phyloP scores from a whole-genome alignment of 2,113 vertebrate species.

The Hyperopisus bebe region DNA sequence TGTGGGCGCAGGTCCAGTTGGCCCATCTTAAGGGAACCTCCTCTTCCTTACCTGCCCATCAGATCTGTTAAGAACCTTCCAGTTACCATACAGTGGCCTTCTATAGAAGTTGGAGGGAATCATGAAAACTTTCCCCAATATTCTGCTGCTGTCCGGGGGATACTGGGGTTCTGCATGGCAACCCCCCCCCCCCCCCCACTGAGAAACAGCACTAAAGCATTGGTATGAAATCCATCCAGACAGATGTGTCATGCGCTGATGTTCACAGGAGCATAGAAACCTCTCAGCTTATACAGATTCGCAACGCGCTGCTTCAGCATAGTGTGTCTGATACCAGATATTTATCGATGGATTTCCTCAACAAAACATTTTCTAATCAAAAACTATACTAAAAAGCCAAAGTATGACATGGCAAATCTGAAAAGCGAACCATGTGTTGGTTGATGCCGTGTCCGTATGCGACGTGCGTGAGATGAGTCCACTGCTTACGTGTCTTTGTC shows the following conservation, averaged over 20 bases:
- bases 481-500: not conserved
- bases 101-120: not conserved
- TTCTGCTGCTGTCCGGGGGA: not conserved
- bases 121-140: not conserved
- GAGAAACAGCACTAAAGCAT: not conserved
- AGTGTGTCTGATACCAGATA: not conserved
- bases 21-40: not conserved
- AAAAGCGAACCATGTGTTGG: not conserved
- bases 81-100: not conserved
- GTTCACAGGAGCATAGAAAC: not conserved
- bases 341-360: not conserved
- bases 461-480: not conserved
- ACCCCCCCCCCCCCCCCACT: not conserved
- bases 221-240: not conserved
- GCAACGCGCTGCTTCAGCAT: not conserved
- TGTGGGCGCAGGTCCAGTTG: not conserved
- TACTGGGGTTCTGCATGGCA: not conserved
- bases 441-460: fast-evolving
- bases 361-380: not conserved
- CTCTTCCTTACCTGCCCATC: not conserved
- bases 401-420: not conserved
- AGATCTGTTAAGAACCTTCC: not conserved
- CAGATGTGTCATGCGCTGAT: not conserved
- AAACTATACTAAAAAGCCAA: not conserved
- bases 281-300: not conserved